Evolutionary conservation across 2,797 vertebrate species (phyloP), one percentile per base, ranked within the genome.

Genomic region (Sorex maritimensis): DNA sequence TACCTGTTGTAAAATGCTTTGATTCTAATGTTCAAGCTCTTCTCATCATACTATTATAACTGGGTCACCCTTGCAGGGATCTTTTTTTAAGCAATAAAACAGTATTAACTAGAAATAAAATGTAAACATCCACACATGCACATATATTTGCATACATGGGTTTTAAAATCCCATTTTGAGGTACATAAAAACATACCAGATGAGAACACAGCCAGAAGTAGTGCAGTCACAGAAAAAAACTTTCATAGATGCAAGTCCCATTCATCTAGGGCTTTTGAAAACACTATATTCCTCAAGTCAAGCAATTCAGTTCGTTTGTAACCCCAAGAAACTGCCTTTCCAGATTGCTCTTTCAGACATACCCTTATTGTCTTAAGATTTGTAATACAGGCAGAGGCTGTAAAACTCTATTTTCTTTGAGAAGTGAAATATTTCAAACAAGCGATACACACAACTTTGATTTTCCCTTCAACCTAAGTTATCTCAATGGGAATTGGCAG

Each of bases 401-500:
- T 97, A 94, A 94, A 90, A 91, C 84, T 90, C 52, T 97, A 93
- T 97, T 97, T 97, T 96, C 2, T 74, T 69, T 71, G 67, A 96
- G 97, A 97, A 97, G 95, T 94, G 92, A 97, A 97, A 93, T 93
- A 92, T 83, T 88, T 97, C 94, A 94, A 44, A 94, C 93, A 96
- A 89, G 88, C 68, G 95, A 94, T 88, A 91, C 68, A 93, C 88
- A 90, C 87, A 97, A 94, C 49, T 95, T 95, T 77, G 94, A 94
- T 77, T 96, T 97, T 94, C 90, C 87, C 88, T 96, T 97, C 84
- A 97, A 44, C 82, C 93, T 95, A 97, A 97, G 95, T 97, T 96
- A 97, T 96, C 86, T 96, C 93, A 95, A 72, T 96, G 92, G 90
- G 92, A 97, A 97, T 81, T 95, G 95, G 96, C 93, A 97, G 94